Percentiles rank a stretch among this genome's conserved stretches.
phyloP scores from a whole-genome alignment of 2,797 vertebrate genomes.

The Sciurus carolinensis region DNA sequence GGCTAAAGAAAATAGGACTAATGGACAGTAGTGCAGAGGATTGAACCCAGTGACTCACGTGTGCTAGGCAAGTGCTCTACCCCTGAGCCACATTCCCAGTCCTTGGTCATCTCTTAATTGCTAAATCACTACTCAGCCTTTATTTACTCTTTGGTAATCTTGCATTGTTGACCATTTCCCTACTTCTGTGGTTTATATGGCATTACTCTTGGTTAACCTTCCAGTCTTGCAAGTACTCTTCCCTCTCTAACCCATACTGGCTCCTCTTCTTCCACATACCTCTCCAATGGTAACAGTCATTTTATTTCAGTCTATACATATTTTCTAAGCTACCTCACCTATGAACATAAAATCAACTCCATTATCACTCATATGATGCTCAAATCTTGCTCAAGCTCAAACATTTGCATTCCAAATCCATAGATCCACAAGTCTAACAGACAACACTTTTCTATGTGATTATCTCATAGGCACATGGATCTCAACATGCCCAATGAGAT shows the following conservation, averaged over 20 bases:
- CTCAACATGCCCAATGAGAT: not conserved
- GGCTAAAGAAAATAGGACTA: not conserved
- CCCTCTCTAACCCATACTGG: not conserved
- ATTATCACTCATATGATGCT: not conserved
- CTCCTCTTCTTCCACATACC: not conserved
- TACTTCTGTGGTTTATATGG: not conserved
- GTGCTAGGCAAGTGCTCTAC: too few species aligned
- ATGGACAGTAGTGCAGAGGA: not conserved
- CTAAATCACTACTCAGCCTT: not conserved
- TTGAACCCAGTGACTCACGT: too few species aligned
- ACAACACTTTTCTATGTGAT: not conserved
- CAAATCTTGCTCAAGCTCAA: not conserved
- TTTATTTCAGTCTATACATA: not conserved
- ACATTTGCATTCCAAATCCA: conserved; percentile 17
- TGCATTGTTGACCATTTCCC: not conserved
- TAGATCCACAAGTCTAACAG: not conserved
- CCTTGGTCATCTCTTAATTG: not conserved
- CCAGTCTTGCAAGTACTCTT: not conserved
- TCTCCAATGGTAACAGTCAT: not conserved
- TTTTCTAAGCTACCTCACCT: not conserved
- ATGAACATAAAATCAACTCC: not conserved
- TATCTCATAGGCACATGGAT: not conserved
- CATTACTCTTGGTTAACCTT: not conserved
- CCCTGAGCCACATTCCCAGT: too few species aligned
- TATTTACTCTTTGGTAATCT: not conserved